Evolutionary conservation across 2,797 vertebrate species (phyloP).

Genomic region (Characodon lateralis): DNA sequence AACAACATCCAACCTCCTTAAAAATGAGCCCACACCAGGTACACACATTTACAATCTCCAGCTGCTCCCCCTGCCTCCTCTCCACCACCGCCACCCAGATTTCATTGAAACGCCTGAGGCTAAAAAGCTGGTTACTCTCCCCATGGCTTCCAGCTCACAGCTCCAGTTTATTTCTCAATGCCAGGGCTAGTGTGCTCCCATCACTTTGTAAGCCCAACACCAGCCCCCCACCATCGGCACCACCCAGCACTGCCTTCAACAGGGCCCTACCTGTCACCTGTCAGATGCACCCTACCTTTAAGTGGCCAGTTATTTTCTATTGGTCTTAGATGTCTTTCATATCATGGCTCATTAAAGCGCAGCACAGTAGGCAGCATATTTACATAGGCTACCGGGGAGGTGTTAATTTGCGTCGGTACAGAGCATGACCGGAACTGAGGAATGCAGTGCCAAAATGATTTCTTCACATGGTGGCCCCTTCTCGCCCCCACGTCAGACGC

Average conservation of each 20-base stretch:
- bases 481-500: constrained; percentile 19
- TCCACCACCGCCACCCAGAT: constrained; percentile 61
- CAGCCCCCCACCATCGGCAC: constrained; percentile 8
- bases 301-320: constrained; percentile 82
- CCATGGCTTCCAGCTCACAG: constrained; percentile 70
- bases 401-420: constrained; percentile 84
- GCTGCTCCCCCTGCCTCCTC: constrained; percentile 43
- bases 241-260: constrained; percentile 63
- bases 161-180: constrained; percentile 76
- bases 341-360: constrained; percentile 89
- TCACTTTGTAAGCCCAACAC: constrained; percentile 46
- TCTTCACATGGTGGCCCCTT: constrained; percentile 72
- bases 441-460: constrained; percentile 83
- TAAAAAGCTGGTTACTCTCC: constrained; percentile 77
- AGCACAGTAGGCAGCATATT: constrained; percentile 80
- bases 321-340: constrained; percentile 85
- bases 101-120: constrained; percentile 79
- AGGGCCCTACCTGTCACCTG: constrained; percentile 80
- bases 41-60: constrained; percentile 40
- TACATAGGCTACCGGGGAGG: constrained; percentile 83
- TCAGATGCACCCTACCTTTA: constrained; percentile 79
- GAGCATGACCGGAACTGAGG: constrained; percentile 87
- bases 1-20: constrained; percentile 63
- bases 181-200: constrained; percentile 63
- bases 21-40: constrained; percentile 64